Base-by-base conservation (phyloP, 2,888 invertebrate species). In the Diadegma fenestrale region DNA sequence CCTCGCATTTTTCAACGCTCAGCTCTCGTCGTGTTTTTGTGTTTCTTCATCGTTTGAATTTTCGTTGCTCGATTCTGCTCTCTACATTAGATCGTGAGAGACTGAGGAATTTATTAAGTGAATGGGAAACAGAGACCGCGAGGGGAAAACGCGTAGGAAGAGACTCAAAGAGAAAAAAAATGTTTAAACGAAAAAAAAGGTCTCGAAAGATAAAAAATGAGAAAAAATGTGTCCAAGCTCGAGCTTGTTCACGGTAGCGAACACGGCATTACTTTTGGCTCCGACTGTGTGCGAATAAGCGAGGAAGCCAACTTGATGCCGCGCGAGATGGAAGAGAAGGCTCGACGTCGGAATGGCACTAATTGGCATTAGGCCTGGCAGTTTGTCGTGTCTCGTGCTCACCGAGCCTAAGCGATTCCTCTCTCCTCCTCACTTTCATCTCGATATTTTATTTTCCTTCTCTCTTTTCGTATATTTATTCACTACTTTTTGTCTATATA, bases 351-450 rank as follows among this genome's bases (percentile, higher is more conserved):
- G 92, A 93, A 93, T 93, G 93, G 92, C 93, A 93, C 93, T 93
- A 93, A 93, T 93, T 93, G 93, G 93, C 92, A 92, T 93, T 93
- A 92, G 91, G 92, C 91, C 89, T 93, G 93, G 91, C 93, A 92
- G 92, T 92, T 93, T 92, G 91, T 92, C 92, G 91, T 91, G 91
- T 88, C 87, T 87, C 88, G 87, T 86, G 87, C 87, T 86, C 64
- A 54, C 51, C 22, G 54, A 19, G 88, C 86, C 85, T 86, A 88
- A 88, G 85, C 87, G 87, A 88, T 89, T 91, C 54, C 72, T 66
- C 76, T 61, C 69, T 66, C 41, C 45, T 80, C 77, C 80, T 87
- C 63, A 72, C 48, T 69, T 45, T 73, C 22, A 48, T 61, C 71
- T 61, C 71, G 63, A 41, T 3, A 58, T 79, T 75, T 61, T 83